Evolutionary conservation across 2,888 invertebrate species (phyloP).

Genomic region (Chironomus riparius): DNA sequence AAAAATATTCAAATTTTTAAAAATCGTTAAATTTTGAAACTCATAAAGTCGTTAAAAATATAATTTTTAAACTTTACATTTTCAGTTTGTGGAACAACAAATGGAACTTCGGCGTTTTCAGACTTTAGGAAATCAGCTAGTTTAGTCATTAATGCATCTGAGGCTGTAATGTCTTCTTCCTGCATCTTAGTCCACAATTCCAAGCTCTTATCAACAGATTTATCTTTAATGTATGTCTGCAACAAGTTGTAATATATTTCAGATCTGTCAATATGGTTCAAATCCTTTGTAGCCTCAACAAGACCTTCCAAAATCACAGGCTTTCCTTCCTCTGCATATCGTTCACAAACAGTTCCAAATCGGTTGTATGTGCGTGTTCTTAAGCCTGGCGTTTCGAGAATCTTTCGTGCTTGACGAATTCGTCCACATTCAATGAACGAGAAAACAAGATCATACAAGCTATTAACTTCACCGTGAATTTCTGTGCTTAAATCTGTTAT

Average conservation of each 20-base stretch:
- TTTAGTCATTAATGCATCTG: slow-evolving; percentile 54
- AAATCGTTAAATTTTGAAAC: no score
- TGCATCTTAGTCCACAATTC: slow-evolving; percentile 76
- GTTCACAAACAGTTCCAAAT: slow-evolving; percentile 56
- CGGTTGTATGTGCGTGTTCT: slow-evolving; percentile 53
- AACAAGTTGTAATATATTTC: slow-evolving; percentile 68
- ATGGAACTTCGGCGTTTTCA: slow-evolving; percentile 60
- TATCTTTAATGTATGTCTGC: slow-evolving; percentile 59
- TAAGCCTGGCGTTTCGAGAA: slow-evolving; percentile 76
- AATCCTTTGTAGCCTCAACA: slow-evolving; percentile 65
- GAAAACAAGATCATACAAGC: slow-evolving; percentile 72
- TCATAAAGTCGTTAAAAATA: no score
- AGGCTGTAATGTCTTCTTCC: slow-evolving; percentile 68
- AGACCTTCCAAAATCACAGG: slow-evolving; percentile 64
- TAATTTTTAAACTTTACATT: no score
- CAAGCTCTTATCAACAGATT: slow-evolving; percentile 65
- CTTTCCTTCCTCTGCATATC: slow-evolving; percentile 54
- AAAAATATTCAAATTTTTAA: no score
- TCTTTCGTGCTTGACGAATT: slow-evolving; percentile 68
- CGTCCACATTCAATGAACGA: slow-evolving; percentile 76
- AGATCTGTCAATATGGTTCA: slow-evolving; percentile 64
- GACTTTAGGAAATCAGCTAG: slow-evolving; percentile 57
- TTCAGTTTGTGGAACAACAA: slow-evolving; percentile 48
- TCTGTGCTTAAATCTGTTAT: slow-evolving; percentile 70
- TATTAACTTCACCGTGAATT: slow-evolving; percentile 73